Percentiles rank a stretch among this genome's conserved stretches.
Conservation (phyloP, 2,888 invertebrate genomes). For the Patella depressa region DNA sequence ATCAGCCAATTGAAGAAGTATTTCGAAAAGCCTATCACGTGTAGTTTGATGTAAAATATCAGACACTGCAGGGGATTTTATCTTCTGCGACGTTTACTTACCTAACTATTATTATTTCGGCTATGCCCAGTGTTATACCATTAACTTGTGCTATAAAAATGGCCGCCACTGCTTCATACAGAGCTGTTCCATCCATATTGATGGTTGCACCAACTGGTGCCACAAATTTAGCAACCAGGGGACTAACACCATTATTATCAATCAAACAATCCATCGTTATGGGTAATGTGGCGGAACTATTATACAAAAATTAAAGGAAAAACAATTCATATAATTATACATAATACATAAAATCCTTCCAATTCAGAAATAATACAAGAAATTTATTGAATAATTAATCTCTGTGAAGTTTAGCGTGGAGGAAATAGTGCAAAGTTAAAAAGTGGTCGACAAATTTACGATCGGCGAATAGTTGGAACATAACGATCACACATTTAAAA, state of each 20-base stretch:
- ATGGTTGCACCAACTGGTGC: constrained; percentile 89
- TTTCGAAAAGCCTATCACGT: too few relatives aligned
- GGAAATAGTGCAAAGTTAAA: too few relatives aligned
- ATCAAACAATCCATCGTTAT: constrained; percentile 90
- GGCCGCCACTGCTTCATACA: constrained; percentile 90
- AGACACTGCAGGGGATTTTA: too few relatives aligned
- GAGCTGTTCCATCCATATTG: constrained; percentile 70
- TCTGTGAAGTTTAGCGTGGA: background rate
- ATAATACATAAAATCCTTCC: background rate
- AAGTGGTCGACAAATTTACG: background rate
- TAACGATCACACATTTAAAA: too few relatives aligned
- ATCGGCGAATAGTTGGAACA: too few relatives aligned
- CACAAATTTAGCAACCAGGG: constrained; percentile 87
- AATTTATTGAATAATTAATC: background rate
- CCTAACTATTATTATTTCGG: constrained; percentile 90
- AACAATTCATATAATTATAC: background rate
- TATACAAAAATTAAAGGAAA: constrained; percentile 33
- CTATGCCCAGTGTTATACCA: constrained; percentile 83
- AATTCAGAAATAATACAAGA: background rate
- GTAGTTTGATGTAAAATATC: too few relatives aligned
- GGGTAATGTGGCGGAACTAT: constrained; percentile 88
- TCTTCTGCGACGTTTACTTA: constrained; percentile 74
- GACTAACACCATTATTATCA: constrained; percentile 84
- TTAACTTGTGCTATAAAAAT: constrained; percentile 92
- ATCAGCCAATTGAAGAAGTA: too few relatives aligned